Evolutionary conservation across 37 sponge, comb jelly and placozoan species (phyloP).

Genomic region (Beroe forskalii): DNA sequence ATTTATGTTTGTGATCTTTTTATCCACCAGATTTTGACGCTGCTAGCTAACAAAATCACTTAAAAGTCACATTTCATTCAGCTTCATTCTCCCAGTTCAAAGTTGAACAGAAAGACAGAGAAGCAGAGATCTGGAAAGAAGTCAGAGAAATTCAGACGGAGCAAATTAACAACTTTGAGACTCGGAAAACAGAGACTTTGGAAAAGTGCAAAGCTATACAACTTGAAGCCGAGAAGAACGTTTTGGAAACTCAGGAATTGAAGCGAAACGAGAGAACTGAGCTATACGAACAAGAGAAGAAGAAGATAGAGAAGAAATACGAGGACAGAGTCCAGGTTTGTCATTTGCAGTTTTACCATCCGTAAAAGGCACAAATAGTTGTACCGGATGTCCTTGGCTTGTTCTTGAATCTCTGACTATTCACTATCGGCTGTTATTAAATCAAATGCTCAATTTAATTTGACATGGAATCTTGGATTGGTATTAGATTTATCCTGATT

Average conservation of each 20-base stretch:
- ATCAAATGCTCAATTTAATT: too few relatives aligned
- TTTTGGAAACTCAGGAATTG: conserved; percentile 36
- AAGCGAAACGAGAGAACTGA: conserved; percentile 33
- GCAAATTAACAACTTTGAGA: conserved; percentile 41
- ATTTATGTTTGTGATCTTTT: too few relatives aligned
- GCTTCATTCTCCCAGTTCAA: conserved; percentile 39
- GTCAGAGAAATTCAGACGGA: conserved; percentile 55
- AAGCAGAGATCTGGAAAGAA: conserved; percentile 57
- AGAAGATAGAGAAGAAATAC: conserved; percentile 58
- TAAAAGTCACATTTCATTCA: too few relatives aligned
- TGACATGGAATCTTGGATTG: too few relatives aligned
- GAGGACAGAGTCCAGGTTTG: conserved; percentile 18
- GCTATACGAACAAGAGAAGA: conserved; percentile 57
- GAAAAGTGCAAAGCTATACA: not conserved
- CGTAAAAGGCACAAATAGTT: too few relatives aligned
- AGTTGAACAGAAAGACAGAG: conserved; percentile 63
- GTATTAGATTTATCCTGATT: too few relatives aligned
- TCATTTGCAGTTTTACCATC: too few relatives aligned
- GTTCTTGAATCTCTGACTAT: too few relatives aligned
- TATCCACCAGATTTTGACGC: too few relatives aligned
- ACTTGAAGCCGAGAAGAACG: conserved; percentile 18
- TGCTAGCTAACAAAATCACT: too few relatives aligned
- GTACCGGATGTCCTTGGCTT: too few relatives aligned
- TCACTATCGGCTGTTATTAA: too few relatives aligned
- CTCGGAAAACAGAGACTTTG: conserved; percentile 5